A percentile compares a stretch with the other conserved stretches of the same genome.
Evolutionary conservation across 2,797 vertebrate species (phyloP).

Genomic region (Dermochelys coriacea): DNA sequence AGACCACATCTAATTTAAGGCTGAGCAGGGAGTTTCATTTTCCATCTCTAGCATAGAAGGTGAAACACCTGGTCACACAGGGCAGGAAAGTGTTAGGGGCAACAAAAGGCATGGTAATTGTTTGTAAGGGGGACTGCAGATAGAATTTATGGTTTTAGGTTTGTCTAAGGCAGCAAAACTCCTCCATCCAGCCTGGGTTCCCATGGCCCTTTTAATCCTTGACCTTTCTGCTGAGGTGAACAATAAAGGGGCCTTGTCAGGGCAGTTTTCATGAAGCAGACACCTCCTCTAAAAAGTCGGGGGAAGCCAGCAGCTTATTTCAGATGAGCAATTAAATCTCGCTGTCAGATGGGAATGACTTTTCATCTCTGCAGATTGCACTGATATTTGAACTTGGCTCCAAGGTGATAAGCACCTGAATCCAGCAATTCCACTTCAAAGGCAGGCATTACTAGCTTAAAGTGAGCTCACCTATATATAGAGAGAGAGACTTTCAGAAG

Average conservation of each 20-base stretch:
- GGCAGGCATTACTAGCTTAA: neutral
- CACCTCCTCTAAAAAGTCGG: neutral
- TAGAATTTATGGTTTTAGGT: neutral
- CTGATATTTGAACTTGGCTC: neutral
- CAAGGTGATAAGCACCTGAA: neutral
- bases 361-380: neutral
- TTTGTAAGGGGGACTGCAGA: neutral
- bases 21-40: neutral
- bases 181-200: neutral
- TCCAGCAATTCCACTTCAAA: neutral
- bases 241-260: neutral
- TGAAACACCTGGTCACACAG: neutral
- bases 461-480: rapidly evolving
- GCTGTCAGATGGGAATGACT: neutral
- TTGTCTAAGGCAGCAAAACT: neutral
- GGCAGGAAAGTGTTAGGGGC: neutral
- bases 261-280: rapidly evolving
- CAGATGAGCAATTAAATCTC: neutral
- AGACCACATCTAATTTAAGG: neutral
- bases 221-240: neutral
- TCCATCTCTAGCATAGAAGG: neutral
- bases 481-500: neutral
- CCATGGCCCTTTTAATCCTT: neutral
- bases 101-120: neutral
- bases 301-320: neutral